Conservation (phyloP, 2,113 vertebrate genomes). For the Sarotherodon lohbergeri region DNA sequence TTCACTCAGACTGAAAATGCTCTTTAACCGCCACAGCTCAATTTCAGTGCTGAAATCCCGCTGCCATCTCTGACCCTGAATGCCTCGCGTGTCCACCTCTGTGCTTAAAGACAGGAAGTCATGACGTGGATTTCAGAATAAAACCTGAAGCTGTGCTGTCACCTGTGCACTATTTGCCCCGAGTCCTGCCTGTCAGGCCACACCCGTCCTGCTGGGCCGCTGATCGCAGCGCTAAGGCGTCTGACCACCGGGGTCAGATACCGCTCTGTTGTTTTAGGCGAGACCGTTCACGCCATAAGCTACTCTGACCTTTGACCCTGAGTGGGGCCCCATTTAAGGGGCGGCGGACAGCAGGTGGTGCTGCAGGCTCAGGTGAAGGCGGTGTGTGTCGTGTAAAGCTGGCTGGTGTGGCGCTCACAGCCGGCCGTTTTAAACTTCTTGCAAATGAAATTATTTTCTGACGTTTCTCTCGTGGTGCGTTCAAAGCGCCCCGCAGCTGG, state of each 20-base stretch:
- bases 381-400: background rate
- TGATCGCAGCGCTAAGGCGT: background rate
- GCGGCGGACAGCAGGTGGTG: background rate
- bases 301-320: background rate
- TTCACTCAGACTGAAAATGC: background rate
- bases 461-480: background rate
- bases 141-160: background rate
- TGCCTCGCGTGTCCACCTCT: background rate
- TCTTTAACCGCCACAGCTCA: background rate
- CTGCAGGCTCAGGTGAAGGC: background rate
- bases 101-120: background rate
- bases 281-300: background rate
- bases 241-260: background rate
- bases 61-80: background rate
- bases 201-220: background rate
- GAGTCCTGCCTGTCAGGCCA: background rate
- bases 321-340: background rate
- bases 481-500: background rate
- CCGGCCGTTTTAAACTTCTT: background rate
- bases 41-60: background rate
- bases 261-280: background rate
- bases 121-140: background rate
- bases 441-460: background rate
- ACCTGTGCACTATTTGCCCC: background rate
- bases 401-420: background rate